Evolutionary conservation across 2,113 vertebrate species (phyloP).

Genomic region (Epinephelus cyanopodus): DNA sequence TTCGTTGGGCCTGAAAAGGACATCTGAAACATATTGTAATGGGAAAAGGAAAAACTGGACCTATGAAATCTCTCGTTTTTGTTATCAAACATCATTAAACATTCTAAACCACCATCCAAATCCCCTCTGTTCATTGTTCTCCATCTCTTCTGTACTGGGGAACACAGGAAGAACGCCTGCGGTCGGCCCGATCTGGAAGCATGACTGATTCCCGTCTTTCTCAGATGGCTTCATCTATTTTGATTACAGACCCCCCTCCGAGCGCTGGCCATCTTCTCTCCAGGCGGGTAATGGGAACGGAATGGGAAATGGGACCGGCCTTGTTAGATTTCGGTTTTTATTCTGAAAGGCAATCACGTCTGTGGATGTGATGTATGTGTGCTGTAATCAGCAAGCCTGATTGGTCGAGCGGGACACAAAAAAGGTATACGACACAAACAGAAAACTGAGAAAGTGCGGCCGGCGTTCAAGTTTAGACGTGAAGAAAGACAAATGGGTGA

Average conservation of each 20-base stretch:
- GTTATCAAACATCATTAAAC: not conserved
- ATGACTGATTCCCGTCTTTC: slow-evolving; percentile 39
- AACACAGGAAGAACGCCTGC: not conserved
- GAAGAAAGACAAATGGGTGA: slow-evolving; percentile 1
- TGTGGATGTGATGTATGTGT: slow-evolving; percentile 3
- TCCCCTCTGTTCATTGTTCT: not conserved
- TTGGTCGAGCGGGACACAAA: not conserved
- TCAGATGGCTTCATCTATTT: slow-evolving; percentile 61
- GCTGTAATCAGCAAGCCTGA: not conserved
- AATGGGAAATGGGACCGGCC: slow-evolving; percentile 25
- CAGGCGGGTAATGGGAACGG: slow-evolving; percentile 44
- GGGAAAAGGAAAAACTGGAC: not conserved
- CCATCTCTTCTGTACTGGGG: not conserved
- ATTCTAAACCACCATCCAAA: not conserved
- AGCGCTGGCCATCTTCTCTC: slow-evolving; percentile 53
- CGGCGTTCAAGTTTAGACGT: slow-evolving; percentile 20
- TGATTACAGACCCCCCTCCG: slow-evolving; percentile 55
- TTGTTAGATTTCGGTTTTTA: slow-evolving; percentile 55
- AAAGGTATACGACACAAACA: not conserved
- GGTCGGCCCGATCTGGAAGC: slow-evolving; percentile 6
- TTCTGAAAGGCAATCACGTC: slow-evolving; percentile 53
- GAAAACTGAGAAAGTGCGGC: not conserved
- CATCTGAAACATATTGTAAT: not conserved
- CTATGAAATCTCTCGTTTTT: not conserved
- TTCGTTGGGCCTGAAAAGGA: not conserved